Evolutionary conservation across 2,888 invertebrate genomes (phyloP).

Genomic region (Megaustenia siamemsis): DNA sequence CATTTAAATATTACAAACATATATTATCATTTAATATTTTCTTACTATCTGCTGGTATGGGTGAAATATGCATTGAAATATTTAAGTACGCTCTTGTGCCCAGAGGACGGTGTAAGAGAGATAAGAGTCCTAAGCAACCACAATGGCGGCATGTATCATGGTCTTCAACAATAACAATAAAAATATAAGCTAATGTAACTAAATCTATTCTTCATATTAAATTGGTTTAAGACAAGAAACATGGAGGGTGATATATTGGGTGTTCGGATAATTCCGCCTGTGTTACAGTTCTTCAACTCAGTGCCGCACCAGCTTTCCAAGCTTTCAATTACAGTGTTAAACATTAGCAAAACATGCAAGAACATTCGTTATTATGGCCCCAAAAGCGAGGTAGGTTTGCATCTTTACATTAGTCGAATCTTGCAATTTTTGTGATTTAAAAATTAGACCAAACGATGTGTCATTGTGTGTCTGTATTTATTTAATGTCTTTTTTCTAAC

Average conservation of each 20-base stretch:
- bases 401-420: no score
- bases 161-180: background rate
- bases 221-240: constrained; percentile 16
- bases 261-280: constrained; percentile 76
- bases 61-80: background rate
- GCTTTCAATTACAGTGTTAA: constrained; percentile 76
- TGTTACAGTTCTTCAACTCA: constrained; percentile 76
- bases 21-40: background rate
- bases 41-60: no score
- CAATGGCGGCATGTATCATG: constrained; percentile 54
- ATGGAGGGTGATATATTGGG: constrained; percentile 77
- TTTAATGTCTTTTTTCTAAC: no score
- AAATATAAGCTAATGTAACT: background rate
- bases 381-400: constrained; percentile 72
- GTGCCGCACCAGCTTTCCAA: constrained; percentile 69
- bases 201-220: background rate
- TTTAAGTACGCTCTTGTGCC: constrained; percentile 51
- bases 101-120: constrained; percentile 22
- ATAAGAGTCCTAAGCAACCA: constrained; percentile 72
- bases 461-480: no score
- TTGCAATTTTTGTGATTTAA: no score
- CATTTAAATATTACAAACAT: background rate
- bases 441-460: no score
- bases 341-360: constrained; percentile 76
- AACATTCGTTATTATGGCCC: constrained; percentile 78